phyloP scores from a whole-genome alignment of 2,797 vertebrate genomes.

The Muraenolepis orangiensis region DNA sequence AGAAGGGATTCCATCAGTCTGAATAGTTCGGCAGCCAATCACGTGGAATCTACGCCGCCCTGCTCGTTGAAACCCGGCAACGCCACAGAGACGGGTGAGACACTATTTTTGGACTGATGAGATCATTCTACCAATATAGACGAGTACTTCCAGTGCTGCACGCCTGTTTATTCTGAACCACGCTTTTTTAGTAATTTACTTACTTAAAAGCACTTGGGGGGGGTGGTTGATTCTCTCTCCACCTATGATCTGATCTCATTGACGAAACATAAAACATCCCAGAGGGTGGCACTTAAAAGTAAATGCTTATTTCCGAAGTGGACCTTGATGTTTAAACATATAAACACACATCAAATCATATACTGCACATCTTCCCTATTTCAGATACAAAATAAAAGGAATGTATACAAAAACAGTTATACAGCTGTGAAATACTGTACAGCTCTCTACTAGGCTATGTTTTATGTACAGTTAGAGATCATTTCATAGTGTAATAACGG shows the following conservation, averaged over 20 bases:
- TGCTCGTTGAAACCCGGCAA: neutral
- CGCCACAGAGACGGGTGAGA: neutral
- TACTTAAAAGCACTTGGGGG: too few species aligned
- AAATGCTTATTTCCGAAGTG: too few species aligned
- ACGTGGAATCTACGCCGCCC: neutral
- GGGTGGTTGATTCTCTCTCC: neutral
- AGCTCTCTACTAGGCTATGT: too few species aligned
- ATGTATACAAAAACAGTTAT: too few species aligned
- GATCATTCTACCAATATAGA: neutral
- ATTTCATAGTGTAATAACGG: neutral
- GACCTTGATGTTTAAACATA: too few species aligned
- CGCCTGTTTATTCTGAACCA: neutral
- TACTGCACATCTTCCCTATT: neutral
- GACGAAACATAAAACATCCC: too few species aligned
- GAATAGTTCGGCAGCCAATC: neutral
- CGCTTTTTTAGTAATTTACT: too few species aligned
- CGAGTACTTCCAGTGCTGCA: neutral
- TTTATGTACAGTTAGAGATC: neutral
- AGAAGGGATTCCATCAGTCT: neutral
- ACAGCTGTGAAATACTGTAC: neutral
- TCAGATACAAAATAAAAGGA: neutral
- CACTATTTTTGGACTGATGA: neutral
- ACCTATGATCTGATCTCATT: too few species aligned
- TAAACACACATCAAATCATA: neutral
- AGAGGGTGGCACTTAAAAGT: too few species aligned